These are phyloP conservation scores for Silurus aristotelis DNA, from an alignment of 2,797 vertebrate genomes.

Conservation along the genomic window DNA sequence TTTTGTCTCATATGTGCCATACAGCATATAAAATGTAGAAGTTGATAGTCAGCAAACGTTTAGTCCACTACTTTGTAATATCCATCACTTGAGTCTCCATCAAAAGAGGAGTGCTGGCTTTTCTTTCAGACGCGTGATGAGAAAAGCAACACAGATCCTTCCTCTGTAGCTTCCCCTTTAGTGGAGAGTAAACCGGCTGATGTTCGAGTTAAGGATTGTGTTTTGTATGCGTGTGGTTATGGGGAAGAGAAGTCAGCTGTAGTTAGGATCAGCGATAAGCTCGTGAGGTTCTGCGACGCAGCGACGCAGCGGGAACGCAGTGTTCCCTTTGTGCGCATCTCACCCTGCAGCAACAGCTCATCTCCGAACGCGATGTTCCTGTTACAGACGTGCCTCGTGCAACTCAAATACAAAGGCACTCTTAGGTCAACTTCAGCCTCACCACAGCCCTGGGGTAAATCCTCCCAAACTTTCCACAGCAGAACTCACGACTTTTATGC, in stretches of 20 bases:
- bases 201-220: conserved; percentile 31
- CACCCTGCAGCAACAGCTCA: conserved; percentile 16
- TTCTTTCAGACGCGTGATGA: neutral
- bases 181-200: conserved; percentile 18
- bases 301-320: conserved; percentile 13
- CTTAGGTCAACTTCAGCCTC: neutral
- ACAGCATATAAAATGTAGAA: neutral
- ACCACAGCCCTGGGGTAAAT: neutral
- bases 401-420: neutral
- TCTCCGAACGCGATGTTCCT: conserved; percentile 15
- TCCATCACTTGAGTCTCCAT: neutral
- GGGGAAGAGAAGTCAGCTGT: conserved; percentile 29
- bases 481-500: neutral
- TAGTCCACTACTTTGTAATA: neutral
- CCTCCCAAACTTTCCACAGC: neutral
- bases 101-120: neutral
- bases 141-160: neutral
- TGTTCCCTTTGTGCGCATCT: conserved; percentile 22
- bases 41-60: neutral
- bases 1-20: neutral
- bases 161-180: neutral
- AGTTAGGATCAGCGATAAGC: conserved; percentile 37
- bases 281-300: conserved; percentile 13
- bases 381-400: conserved; percentile 12
- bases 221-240: neutral